Base-by-base conservation (phyloP, 2,888 invertebrate species). In the Spicauda simplicius region DNA sequence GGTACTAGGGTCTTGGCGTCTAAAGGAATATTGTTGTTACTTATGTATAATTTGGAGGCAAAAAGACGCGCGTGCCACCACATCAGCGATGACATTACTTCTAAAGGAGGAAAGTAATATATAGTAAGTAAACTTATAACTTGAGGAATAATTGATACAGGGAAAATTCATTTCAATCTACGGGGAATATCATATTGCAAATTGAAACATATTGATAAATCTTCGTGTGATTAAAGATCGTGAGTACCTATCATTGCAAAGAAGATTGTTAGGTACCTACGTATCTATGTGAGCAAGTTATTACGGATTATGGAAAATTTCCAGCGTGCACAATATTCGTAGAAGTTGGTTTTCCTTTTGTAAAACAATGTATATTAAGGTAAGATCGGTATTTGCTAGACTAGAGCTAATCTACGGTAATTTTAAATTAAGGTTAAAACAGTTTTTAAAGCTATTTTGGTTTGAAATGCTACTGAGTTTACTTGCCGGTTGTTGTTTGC, bases 281-380 rank as follows among this genome's bases (percentile, higher is more conserved):
- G n/a, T n/a, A 45, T 37, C 37, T 37, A 37, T 45, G 45, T n/a
- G n/a, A 5, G n/a, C n/a, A 45, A n/a, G n/a, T 45, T 45, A 45
- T 45, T 45, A 45, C n/a, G n/a, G n/a, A 45, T 45, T 45, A n/a
- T 6, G 45, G 45, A 45, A 45, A 45, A 45, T 45, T n/a, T 45
- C 45, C 45, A 45, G n/a, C n/a, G 5, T 8, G 45, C n/a, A 45
- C 45, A 45, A 45, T 1, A 12, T 45, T n/a, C n/a, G 45, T 45
- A 45, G 45, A 45, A 45, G 11, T 11, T 3, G 11, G n/a, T 45
- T 45, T 45, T 45, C 45, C 45, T 37, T 1, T 45, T 45, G 14
- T 45, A n/a, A 1, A n/a, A 45, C 45, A n/a, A n/a, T n/a, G 45
- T n/a, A n/a, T 45, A n/a, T n/a, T n/a, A 12, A 12, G n/a, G 5